Conservation (phyloP, 2,888 invertebrate species). For the Papilio gigon region DNA sequence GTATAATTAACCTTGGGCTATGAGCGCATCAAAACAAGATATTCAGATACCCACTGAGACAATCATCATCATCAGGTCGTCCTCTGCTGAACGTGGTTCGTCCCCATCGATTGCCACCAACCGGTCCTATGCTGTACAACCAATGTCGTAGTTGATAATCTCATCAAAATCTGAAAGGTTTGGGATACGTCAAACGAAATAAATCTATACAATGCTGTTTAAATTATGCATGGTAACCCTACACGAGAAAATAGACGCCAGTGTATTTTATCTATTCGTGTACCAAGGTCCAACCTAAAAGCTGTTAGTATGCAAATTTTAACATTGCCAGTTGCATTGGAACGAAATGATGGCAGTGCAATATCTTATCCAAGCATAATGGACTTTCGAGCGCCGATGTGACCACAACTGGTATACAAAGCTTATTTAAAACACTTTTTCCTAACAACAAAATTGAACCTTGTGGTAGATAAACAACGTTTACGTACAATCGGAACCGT, state of each 20-base stretch:
- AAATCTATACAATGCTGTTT: not conserved
- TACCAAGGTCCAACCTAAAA: conserved; percentile 41
- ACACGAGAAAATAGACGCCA: conserved; percentile 13
- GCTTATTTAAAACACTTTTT: not conserved
- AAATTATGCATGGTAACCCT: conserved; percentile 12
- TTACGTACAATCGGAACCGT: not conserved
- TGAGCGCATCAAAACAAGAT: too few species aligned
- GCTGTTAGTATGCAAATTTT: conserved; percentile 50
- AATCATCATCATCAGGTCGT: too few species aligned
- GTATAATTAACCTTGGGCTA: too few species aligned
- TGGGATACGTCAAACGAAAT: too few species aligned
- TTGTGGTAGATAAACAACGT: not conserved
- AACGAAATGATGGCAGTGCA: conserved; percentile 40
- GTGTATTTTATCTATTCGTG: conserved; percentile 41
- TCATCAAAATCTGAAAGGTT: too few species aligned
- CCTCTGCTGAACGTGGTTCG: too few species aligned
- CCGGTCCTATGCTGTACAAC: too few species aligned
- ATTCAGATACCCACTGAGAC: too few species aligned
- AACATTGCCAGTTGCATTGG: conserved; percentile 45
- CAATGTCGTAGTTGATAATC: too few species aligned
- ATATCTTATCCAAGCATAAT: conserved; percentile 30
- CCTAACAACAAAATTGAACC: not conserved
- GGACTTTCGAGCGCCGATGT: conserved; percentile 8
- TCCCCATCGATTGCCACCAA: too few species aligned
- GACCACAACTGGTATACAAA: not conserved